phyloP scores from a whole-genome alignment of 2,113 vertebrate species.

The Pluvianellus socialis region DNA sequence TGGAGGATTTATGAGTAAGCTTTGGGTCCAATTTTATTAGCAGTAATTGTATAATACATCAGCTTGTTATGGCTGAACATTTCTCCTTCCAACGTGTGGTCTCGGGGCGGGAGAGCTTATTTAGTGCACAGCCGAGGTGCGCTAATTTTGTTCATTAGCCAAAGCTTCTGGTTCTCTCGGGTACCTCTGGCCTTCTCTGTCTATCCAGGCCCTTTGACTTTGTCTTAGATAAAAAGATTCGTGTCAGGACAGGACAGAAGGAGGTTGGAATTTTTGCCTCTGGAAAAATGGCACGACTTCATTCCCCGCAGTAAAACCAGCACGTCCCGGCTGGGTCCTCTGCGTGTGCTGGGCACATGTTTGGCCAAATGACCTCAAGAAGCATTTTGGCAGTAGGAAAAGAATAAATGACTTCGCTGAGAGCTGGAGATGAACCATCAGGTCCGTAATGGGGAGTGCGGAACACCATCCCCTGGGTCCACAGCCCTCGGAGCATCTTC shows the following conservation, averaged over 20 bases:
- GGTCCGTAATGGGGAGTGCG: background rate
- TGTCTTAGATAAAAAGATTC: background rate
- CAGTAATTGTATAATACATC: background rate
- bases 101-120: background rate
- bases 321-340: too few species aligned
- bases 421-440: background rate
- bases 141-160: background rate
- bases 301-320: background rate
- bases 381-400: background rate
- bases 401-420: background rate
- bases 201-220: background rate
- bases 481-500: background rate
- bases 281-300: background rate
- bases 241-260: background rate
- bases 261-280: background rate
- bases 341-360: fast-evolving
- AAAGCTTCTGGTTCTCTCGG: background rate
- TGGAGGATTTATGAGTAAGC: background rate
- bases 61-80: background rate
- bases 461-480: fast-evolving
- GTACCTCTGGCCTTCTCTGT: background rate
- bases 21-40: background rate
- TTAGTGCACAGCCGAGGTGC: background rate
- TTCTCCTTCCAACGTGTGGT: background rate
- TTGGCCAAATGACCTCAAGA: background rate